Evolutionary conservation across 2,888 invertebrate genomes (phyloP).

Genomic region (Clitarchus hookeri): DNA sequence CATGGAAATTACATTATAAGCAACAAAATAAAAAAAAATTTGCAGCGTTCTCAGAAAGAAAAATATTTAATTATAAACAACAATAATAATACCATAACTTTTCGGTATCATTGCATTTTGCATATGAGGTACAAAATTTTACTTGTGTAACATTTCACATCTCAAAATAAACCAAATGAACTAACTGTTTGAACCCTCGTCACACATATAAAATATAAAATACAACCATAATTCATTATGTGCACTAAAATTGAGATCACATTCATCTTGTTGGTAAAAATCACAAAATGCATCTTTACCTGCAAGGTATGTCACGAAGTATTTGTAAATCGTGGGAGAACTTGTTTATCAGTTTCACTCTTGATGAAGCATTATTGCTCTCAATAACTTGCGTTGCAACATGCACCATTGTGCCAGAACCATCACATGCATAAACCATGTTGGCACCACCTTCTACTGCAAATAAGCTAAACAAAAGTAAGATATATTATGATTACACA

Average conservation of each 20-base stretch:
- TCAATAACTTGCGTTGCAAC: conserved; percentile 64
- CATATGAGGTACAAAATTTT: too few relatives aligned
- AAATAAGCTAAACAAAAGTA: conserved; percentile 59
- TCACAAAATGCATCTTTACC: conserved; percentile 47
- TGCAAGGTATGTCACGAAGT: conserved; percentile 60
- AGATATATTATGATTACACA: not conserved
- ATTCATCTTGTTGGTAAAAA: not conserved
- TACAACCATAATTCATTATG: too few relatives aligned
- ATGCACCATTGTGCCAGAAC: conserved; percentile 64
- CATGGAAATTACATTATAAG: too few relatives aligned
- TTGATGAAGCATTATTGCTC: conserved; percentile 54
- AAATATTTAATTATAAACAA: too few relatives aligned
- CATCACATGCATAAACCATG: conserved; percentile 70
- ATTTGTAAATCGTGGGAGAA: conserved; percentile 63
- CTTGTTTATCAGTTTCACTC: conserved; percentile 61
- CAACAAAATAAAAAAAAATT: too few relatives aligned
- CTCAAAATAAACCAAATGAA: not conserved
- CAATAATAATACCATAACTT: too few relatives aligned
- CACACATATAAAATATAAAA: too few relatives aligned
- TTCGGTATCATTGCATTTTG: too few relatives aligned
- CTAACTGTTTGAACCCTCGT: not conserved
- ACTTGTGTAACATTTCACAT: too few relatives aligned
- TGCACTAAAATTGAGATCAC: too few relatives aligned
- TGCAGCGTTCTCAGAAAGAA: too few relatives aligned
- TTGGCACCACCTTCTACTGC: conserved; percentile 62